Evolutionary conservation across 1,140 invertebrate genomes (phyloP).

Genomic region (Lucilia cuprina): DNA sequence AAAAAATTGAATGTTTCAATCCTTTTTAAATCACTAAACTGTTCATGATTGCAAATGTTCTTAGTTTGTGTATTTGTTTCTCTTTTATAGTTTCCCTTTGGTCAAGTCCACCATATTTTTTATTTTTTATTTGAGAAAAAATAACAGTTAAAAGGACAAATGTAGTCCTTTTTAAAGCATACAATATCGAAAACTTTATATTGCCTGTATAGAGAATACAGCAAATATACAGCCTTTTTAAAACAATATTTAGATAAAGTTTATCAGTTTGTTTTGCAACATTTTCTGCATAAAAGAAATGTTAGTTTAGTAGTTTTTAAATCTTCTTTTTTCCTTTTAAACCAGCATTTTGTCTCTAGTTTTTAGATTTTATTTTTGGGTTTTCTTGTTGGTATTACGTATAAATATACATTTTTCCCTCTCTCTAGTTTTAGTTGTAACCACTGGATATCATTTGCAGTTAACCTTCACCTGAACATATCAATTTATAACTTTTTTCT

Average conservation of each 20-base stretch:
- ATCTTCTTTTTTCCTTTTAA: background rate
- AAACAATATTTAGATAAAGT: slow-evolving; percentile 15
- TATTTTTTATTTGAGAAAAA: background rate
- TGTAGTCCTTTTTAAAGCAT: background rate
- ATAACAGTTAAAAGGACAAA: background rate
- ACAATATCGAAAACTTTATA: background rate
- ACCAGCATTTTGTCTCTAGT: background rate
- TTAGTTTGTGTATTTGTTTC: background rate
- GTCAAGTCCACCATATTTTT: background rate
- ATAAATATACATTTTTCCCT: background rate
- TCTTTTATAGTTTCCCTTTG: background rate
- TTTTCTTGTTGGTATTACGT: background rate
- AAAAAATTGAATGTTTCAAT: background rate
- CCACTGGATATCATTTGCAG: slow-evolving; percentile 17
- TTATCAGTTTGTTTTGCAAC: background rate
- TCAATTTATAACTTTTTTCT: slow-evolving; percentile 27
- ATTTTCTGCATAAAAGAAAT: background rate
- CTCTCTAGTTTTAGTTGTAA: background rate
- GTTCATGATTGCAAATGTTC: slow-evolving; percentile 2
- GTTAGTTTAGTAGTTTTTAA: too few species aligned
- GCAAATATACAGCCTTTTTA: background rate
- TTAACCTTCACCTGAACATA: slow-evolving; percentile 33
- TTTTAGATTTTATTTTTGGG: background rate
- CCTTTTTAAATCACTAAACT: slow-evolving; percentile 7
- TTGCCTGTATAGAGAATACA: background rate